Percentiles rank a stretch among this genome's conserved stretches.
Evolutionary conservation across 1,140 invertebrate species (phyloP).

Genomic region (Danaus melanippus): DNA sequence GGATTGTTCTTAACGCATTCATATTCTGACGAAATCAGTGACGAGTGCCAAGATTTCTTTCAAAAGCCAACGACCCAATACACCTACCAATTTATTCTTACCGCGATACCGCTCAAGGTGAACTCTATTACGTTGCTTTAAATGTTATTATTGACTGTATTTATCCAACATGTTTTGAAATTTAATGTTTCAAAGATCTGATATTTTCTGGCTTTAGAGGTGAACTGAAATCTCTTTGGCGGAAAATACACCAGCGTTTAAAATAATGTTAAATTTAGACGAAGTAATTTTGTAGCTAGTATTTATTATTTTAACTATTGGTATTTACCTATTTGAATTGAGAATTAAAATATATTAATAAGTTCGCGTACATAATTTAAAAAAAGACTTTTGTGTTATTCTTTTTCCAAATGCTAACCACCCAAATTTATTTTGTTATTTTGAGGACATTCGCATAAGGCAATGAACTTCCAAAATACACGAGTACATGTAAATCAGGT

Average conservation of each 20-base stretch:
- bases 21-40: slow-evolving; percentile 57
- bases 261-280: no score
- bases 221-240: slow-evolving; percentile 29
- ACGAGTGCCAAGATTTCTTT: slow-evolving; percentile 64
- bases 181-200: slow-evolving; percentile 16
- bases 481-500: slow-evolving; percentile 2
- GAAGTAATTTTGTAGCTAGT: no score
- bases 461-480: slow-evolving; percentile 24
- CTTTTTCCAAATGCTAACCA: no score
- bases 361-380: no score
- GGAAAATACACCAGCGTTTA: slow-evolving; percentile 32
- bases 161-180: neutral
- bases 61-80: slow-evolving; percentile 59
- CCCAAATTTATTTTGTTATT: slow-evolving; percentile 2
- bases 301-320: no score
- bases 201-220: slow-evolving; percentile 37
- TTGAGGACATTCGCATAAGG: slow-evolving; percentile 9
- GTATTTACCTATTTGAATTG: no score
- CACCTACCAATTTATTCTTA: slow-evolving; percentile 24
- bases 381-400: no score
- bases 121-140: slow-evolving; percentile 16
- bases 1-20: slow-evolving; percentile 45
- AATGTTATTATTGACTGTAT: slow-evolving; percentile 18
- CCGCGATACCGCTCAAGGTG: slow-evolving; percentile 3
- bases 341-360: no score